Evolutionary conservation across 2,888 invertebrate species (phyloP).

Genomic region (Leptothorax acervorum): DNA sequence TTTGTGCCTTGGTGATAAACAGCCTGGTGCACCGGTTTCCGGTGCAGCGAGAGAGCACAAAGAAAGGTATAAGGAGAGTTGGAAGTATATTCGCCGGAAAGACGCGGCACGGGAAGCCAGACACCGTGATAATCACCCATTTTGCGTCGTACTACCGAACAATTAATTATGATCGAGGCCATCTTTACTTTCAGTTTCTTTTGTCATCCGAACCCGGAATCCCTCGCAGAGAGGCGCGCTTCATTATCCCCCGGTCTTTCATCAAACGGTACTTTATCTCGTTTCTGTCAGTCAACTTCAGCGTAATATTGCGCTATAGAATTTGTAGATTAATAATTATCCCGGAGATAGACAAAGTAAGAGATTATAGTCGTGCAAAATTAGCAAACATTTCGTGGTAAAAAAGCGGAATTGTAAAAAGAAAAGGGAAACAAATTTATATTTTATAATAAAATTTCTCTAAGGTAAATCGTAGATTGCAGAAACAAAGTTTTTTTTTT

Average conservation of each 20-base stretch:
- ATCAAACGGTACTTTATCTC: constrained; percentile 36
- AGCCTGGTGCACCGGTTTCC: constrained; percentile 13
- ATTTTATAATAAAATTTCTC: constrained; percentile 4
- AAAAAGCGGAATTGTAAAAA: background rate
- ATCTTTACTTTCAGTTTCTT: constrained; percentile 17
- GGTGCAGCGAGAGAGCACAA: background rate
- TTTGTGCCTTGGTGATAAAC: constrained; percentile 47
- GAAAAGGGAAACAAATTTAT: background rate
- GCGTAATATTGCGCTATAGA: background rate
- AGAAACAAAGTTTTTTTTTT: background rate
- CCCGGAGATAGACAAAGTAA: background rate
- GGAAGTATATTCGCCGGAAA: constrained; percentile 6
- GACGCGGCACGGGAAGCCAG: background rate
- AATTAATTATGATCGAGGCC: constrained; percentile 55
- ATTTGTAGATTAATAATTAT: constrained; percentile 31
- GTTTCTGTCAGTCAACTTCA: constrained; percentile 7
- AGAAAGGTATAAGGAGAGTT: background rate
- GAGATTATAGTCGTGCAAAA: background rate
- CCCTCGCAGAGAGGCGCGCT: background rate
- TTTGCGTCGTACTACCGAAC: constrained; percentile 17
- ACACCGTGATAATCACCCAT: constrained; percentile 23
- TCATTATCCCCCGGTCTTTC: constrained; percentile 22
- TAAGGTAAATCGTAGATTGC: background rate
- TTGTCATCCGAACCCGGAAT: background rate
- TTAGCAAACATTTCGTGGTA: background rate